A percentile compares a stretch with the other conserved stretches of the same genome.
phyloP scores from a whole-genome alignment of 2,113 vertebrate genomes.

The Collichthys lucidus region DNA sequence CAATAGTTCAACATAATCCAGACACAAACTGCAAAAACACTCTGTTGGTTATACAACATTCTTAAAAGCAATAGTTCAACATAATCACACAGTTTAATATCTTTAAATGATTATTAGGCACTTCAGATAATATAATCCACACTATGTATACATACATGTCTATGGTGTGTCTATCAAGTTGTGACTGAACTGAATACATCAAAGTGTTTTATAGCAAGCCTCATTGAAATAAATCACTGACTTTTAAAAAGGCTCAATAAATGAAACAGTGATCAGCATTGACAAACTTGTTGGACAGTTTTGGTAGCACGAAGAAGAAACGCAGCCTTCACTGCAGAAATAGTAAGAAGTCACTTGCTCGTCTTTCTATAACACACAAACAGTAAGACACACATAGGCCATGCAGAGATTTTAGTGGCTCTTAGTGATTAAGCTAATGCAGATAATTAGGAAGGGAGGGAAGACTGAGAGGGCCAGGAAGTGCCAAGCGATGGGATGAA shows the following conservation, averaged over 20 bases:
- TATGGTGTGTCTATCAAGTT: neutral
- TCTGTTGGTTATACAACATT: too few species aligned
- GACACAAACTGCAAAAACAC: too few species aligned
- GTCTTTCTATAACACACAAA: slow-evolving; percentile 16
- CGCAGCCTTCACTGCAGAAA: slow-evolving; percentile 9
- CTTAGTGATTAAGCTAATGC: slow-evolving; percentile 74
- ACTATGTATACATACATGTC: too few species aligned
- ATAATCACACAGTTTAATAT: too few species aligned
- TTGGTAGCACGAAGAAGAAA: neutral
- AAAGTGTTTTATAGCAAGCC: neutral
- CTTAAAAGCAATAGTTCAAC: too few species aligned
- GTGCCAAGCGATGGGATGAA: slow-evolving; percentile 50
- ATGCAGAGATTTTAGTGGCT: slow-evolving; percentile 33
- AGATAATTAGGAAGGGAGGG: slow-evolving; percentile 69
- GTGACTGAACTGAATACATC: slow-evolving; percentile 10
- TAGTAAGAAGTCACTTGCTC: slow-evolving; percentile 13
- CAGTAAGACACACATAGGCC: slow-evolving; percentile 28
- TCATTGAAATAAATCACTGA: neutral
- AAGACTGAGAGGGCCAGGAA: slow-evolving; percentile 45
- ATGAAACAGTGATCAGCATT: neutral
- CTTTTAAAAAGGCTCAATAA: neutral
- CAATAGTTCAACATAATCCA: too few species aligned
- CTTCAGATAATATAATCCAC: too few species aligned
- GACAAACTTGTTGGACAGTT: neutral
- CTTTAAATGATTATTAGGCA: too few species aligned